Evolutionary conservation across 2,888 invertebrate genomes (phyloP), one percentile per base, ranked within the genome.

Genomic region (Tenodera sinensis): DNA sequence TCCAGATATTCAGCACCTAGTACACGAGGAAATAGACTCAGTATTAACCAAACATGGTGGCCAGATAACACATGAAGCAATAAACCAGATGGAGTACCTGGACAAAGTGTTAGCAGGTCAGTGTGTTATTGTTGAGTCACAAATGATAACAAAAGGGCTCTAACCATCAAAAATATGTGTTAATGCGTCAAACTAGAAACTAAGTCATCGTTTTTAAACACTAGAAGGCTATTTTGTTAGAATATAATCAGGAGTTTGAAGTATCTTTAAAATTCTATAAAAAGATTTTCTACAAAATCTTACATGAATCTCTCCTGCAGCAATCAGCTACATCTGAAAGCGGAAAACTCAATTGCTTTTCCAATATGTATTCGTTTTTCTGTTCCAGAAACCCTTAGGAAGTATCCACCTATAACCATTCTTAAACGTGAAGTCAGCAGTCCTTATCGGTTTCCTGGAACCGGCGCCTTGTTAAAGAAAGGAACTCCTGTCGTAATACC

Each of bases 391-490:
- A 91, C 91, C 6, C 90, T 92, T 34, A 89, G 92, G 25, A 90
- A 92, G 83, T 91, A 91, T 87, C 92, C 92, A 28, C 91, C 91
- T 12, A 90, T 91, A 14, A 89, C 91, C 3, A 88, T 90, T 30
- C 89, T 91, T 42, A 91, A 88, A 14, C 88, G 89, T 30, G 84
- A 86, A 54, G 86, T 86, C 20, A 90, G 89, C 2, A 89, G 90
- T 84, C 91, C 91, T 28, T 91, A 91, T 90, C 3, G n/a, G 42
- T n/a, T 88, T 25, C 88, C 88, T 25, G 88, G 88, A 30, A 88
- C 84, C 20, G 12, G 91, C 28, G 94, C 94, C 90, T 93, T 94
- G 3, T n/a, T 87, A 85, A 92, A 91, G 2, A 90, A 89, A 42
- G 85, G 90, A 0, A 91, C 92, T 1, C 34, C 89, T 0, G 47